Evolutionary conservation across 2,797 vertebrate species (phyloP).

Genomic region (Hafferia zeledoni): DNA sequence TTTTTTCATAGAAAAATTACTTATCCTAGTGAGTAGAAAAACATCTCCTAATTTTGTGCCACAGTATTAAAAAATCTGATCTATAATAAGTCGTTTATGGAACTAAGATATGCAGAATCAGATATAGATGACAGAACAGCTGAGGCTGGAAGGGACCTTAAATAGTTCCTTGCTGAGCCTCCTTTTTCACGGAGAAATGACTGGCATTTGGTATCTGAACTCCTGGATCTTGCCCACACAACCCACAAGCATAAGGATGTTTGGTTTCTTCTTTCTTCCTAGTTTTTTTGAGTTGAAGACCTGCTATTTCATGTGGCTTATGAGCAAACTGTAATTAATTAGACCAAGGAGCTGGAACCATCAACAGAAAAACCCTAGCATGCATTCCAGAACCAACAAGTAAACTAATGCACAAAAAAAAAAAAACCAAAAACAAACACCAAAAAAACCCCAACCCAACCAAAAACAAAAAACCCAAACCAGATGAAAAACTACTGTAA

Average conservation of each 20-base stretch:
- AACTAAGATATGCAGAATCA: background rate
- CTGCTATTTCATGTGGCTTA: constrained; percentile 16
- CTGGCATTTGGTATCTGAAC: background rate
- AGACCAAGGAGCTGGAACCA: background rate
- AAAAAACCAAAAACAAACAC: too few species aligned
- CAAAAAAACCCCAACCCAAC: too few species aligned
- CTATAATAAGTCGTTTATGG: background rate
- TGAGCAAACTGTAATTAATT: constrained; percentile 6
- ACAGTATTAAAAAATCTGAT: background rate
- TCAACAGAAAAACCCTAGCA: background rate
- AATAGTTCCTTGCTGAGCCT: background rate
- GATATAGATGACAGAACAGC: background rate
- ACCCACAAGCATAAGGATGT: background rate
- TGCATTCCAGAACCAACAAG: background rate
- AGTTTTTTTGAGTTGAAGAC: background rate
- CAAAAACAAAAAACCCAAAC: too few species aligned
- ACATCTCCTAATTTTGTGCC: background rate
- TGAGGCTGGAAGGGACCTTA: background rate
- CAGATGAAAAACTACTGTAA: background rate
- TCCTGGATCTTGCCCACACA: background rate
- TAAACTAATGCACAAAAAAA: background rate
- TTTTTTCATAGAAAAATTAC: background rate
- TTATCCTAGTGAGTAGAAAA: background rate
- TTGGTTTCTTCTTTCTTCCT: background rate
- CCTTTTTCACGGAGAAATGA: background rate